phyloP scores from a whole-genome alignment of 2,888 invertebrate species.

The Ennomos fuscantarius region DNA sequence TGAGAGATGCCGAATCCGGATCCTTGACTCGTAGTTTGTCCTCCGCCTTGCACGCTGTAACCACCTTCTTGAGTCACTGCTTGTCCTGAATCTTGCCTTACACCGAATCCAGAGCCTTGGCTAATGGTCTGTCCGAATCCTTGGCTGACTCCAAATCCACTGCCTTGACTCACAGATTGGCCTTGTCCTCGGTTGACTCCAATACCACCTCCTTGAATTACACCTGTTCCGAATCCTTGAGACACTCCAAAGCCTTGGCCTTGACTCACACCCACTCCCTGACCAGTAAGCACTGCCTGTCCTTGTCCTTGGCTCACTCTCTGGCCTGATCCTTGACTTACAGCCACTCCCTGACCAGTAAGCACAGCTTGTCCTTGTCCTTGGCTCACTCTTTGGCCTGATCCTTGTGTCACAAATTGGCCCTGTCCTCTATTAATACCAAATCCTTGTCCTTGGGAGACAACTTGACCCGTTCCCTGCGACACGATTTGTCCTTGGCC shows the following conservation, averaged over 20 bases:
- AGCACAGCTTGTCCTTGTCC: constrained; percentile 12
- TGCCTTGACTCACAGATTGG: constrained; percentile 31
- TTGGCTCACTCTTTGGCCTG: constrained; percentile 28
- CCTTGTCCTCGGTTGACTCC: constrained; percentile 38
- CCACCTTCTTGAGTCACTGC: too few species aligned
- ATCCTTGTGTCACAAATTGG: constrained; percentile 40
- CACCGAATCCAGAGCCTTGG: constrained; percentile 22
- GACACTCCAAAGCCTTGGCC: constrained; percentile 31
- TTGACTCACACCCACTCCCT: constrained; percentile 28
- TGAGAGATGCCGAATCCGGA: constrained; percentile 28
- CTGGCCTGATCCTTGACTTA: constrained; percentile 40
- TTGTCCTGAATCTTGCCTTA: constrained; percentile 26
- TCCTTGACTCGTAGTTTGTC: too few species aligned
- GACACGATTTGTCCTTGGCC: constrained; percentile 17
- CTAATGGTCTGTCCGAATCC: constrained; percentile 27
- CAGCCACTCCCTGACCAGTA: constrained; percentile 15
- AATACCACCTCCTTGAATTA: constrained; percentile 23
- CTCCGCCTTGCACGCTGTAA: too few species aligned
- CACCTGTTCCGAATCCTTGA: constrained; percentile 34
- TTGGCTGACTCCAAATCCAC: constrained; percentile 18
- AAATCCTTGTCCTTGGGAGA: constrained; percentile 31
- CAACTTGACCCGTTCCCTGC: constrained; percentile 16
- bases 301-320: constrained; percentile 24
- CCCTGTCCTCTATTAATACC: constrained; percentile 39
- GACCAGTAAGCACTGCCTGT: constrained; percentile 3